Evolutionary conservation across 2,113 vertebrate genomes (phyloP), one percentile per base, ranked within the genome.

Genomic region (Caranx ignobilis): DNA sequence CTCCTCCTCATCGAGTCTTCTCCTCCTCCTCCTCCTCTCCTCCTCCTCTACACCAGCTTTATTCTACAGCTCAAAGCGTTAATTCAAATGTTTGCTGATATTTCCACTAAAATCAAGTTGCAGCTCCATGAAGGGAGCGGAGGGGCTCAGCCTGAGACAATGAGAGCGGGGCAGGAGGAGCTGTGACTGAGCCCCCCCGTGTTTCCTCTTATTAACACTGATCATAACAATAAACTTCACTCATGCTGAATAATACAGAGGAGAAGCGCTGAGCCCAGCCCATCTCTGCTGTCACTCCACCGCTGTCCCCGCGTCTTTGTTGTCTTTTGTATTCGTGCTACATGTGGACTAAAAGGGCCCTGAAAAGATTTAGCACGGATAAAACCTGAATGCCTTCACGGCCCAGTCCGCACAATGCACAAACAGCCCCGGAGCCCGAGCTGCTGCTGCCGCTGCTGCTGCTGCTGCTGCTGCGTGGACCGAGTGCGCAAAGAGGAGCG

Each of bases 361-460:
- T 89, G 85, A 91, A 92, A 90, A 88, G 87, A 93, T 91, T 94
- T 89, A 85, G 57, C 89, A 92, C 86, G 91, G 91, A 75, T 89
- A 61, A 67, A 89, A 91, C 81, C 71, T 93, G 89, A 94, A 94
- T 94, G 92, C 84, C 86, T 93, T 89, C 72, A 83, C 83, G 78
- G 60, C 77, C 66, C 70, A 11, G 54, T 43, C 54, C n/a, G 67
- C 64, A 93, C 90, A 91, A 93, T 90, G 70, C 77, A 1, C 26
- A 26, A 26, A 26, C 26, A 68, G 75, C 82, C 63, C 72, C 86
- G 70, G 90, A 61, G 76, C 61, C 79, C 47, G 59, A 48, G 82
- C 52, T 67, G 64, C 65, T 74, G 78, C 75, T 26, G 26, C 26
- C 1, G 26, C 26, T 26, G 26, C 26, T 26, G 26, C 26, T 26